phyloP scores from a whole-genome alignment of 2,888 invertebrate genomes.

The Uloborus plumipes region DNA sequence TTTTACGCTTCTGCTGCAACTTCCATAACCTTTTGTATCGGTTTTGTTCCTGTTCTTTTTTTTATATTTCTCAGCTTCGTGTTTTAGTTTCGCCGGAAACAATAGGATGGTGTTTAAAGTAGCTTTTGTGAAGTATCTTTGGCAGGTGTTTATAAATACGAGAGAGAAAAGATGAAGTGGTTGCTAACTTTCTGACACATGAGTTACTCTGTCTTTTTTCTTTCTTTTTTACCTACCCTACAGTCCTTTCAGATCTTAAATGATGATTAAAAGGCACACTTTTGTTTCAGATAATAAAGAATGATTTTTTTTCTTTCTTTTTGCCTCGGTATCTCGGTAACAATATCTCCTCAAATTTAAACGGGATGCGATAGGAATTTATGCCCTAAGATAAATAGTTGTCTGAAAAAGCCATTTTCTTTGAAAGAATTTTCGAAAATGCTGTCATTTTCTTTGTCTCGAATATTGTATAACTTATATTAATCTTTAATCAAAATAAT shows the following conservation, averaged over 20 bases:
- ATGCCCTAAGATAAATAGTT: conserved; percentile 43
- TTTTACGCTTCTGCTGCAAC: conserved; percentile 34
- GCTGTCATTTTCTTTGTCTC: not conserved
- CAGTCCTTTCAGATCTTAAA: conserved; percentile 49
- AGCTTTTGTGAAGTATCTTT: conserved; percentile 59
- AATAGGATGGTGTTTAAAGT: conserved; percentile 58
- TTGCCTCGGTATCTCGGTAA: conserved; percentile 4
- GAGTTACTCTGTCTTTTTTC: conserved; percentile 15
- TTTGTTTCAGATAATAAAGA: conserved; percentile 56
- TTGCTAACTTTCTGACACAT: conserved; percentile 53
- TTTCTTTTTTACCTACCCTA: not conserved
- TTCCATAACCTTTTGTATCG: conserved; percentile 63
- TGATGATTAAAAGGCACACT: conserved; percentile 60
- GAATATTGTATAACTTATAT: no score
- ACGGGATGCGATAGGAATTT: conserved; percentile 41
- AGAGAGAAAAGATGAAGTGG: conserved; percentile 50
- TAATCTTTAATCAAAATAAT: no score
- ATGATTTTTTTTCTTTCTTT: conserved; percentile 22
- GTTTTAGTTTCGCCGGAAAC: conserved; percentile 23
- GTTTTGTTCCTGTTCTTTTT: conserved; percentile 47
- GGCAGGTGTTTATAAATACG: conserved; percentile 57
- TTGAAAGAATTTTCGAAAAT: not conserved
- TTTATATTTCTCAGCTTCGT: not conserved
- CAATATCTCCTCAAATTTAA: conserved; percentile 32
- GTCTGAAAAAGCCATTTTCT: conserved; percentile 11